phyloP scores from a whole-genome alignment of 1,140 invertebrate species.

The Drosophila grimshawi region DNA sequence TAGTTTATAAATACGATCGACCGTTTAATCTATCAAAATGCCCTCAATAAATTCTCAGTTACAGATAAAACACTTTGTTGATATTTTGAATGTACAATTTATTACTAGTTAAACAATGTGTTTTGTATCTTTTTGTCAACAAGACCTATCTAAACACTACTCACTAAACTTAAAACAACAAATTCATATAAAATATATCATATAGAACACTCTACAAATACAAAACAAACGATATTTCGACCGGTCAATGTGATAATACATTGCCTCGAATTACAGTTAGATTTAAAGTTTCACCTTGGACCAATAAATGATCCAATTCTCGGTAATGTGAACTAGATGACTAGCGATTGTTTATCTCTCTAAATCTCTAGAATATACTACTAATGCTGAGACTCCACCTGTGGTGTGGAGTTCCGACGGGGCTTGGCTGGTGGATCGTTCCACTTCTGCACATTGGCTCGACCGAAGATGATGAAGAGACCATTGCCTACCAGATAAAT shows the following conservation, averaged over 20 bases:
- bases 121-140: constrained; percentile 38
- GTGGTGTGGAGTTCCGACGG: constrained; percentile 61
- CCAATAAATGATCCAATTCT: constrained; percentile 8
- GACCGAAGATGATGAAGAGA: constrained; percentile 89
- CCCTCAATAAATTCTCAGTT: too few species aligned
- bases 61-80: too few species aligned
- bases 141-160: constrained; percentile 49
- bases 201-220: constrained; percentile 20
- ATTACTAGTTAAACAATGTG: background rate
- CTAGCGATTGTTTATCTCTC: constrained; percentile 49
- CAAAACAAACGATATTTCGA: constrained; percentile 16
- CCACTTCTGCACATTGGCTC: constrained; percentile 88
- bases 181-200: constrained; percentile 52
- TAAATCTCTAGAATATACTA: constrained; percentile 1
- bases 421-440: constrained; percentile 85
- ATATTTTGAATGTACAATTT: too few species aligned
- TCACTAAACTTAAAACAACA: constrained; percentile 39
- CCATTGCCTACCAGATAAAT: constrained; percentile 89
- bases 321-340: constrained; percentile 60
- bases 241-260: constrained; percentile 30
- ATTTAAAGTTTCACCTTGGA: constrained; percentile 19
- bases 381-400: constrained; percentile 72
- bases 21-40: too few species aligned
- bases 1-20: too few species aligned
- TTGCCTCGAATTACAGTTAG: constrained; percentile 27